Evolutionary conservation across 2,113 vertebrate species (phyloP), one percentile per base, ranked within the genome.

Genomic region (Phylloscopus whistleri): DNA sequence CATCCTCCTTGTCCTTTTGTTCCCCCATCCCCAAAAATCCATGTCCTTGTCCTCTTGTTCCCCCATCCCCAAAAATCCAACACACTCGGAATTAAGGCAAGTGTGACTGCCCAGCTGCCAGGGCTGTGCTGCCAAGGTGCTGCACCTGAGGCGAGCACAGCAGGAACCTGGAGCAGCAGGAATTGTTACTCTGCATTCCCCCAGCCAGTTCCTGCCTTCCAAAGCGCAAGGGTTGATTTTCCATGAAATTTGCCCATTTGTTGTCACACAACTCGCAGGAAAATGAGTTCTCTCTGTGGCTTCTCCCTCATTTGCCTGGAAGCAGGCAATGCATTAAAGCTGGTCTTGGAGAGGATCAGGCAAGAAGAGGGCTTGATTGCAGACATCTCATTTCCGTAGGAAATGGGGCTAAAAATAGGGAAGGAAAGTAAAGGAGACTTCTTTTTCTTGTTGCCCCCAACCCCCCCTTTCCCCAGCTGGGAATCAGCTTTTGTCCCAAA

Each of bases 351-450:
- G 48, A 72, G 79, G 76, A 73, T 33, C 89, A 55, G 52, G 73
- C 84, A 46, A 87, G 82, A 88, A 94, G 90, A 92, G 86, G 77
- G 16, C 56, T 93, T 93, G 95, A 89, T 81, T 94, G 87, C 93
- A 91, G 81, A 16, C 82, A 49, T 69, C 85, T 95, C 79, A 73
- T 94, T 96, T 96, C 94, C 82, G 18, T 90, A 90, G 94, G 86
- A 96, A 96, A 70, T n/a, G 1, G 7, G 68, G 68, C 90, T 97
- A 96, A 95, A 97, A 97, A 96, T 97, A 96, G 90, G 79, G 59
- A 39, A 85, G 85, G 75, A 94, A 80, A 78, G 23, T 37, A 79
- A 73, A 0, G 1, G 90, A 88, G 70, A 17, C 56, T 89, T 83
- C 77, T 84, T 87, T 46, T 78, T 43, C 74, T 48, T 84, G 70